Base-by-base conservation (phyloP, 2,113 vertebrate genomes). In the Leucosticte australis region DNA sequence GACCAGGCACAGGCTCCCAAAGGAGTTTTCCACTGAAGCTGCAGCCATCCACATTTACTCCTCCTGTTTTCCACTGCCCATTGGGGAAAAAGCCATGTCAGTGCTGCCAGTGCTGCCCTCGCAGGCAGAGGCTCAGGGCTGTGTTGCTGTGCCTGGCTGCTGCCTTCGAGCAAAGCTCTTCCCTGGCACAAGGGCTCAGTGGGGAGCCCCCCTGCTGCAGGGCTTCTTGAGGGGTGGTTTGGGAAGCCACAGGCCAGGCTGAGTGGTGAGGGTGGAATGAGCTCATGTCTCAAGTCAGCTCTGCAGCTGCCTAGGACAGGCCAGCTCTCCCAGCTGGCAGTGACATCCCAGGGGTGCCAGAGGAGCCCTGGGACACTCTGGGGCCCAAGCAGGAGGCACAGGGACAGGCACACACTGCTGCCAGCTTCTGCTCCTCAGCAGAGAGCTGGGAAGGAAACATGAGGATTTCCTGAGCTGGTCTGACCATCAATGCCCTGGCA, bases 61-160 rank as follows among this genome's bases (percentile, higher is more conserved):
- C 26, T 77, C 55, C 4, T 50, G 27, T 49, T 91, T 91, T 73
- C 68, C 28, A 0, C n/a, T 62, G 80, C 22, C 57, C 59, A 3
- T 2, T 1, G 11, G 75, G 46, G 56, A 42, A 81, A 56, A 33
- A 19, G 19, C 44, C 35, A 22, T 2, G 26, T 31, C 7, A 17
- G 1, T 4, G 46, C 33, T 93, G 71, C 56, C 79, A 60, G 75
- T 0, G 5, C 62, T 3, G 21, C 55, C 41, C 59, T 37, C 0
- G 0, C 16, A 24, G 59, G 37, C n/a, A 64, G 44, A 73, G 44
- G 26, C 31, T 65, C 76, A 53, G 42, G 1, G 35, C 53, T 31
- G 35, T 0, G 1, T 35, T 4, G 1, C 10, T 27, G 33, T 2
- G 2, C 11, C 19, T 2, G 1, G 39, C 15, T 3, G 0, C 0